A percentile compares a stretch with the other conserved stretches of the same genome.
These are phyloP conservation scores for Antitype chi DNA, from an alignment of 2,888 invertebrate genomes.

Conservation along the genomic window DNA sequence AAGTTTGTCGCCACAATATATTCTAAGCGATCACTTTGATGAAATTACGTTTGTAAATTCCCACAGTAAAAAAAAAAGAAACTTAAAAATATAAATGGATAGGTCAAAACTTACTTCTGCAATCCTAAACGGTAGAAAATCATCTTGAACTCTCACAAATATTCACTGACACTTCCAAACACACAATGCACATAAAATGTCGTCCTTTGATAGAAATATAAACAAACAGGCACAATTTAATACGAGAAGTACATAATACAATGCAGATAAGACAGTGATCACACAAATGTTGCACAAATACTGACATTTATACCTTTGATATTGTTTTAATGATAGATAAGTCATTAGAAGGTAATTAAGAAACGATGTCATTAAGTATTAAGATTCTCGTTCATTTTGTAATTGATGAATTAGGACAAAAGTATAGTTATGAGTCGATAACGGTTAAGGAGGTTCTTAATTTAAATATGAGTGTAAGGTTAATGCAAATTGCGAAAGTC, in stretches of 20 bases:
- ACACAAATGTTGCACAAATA: conserved; percentile 30
- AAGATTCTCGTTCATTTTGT: conserved; percentile 16
- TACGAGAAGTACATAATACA: not conserved
- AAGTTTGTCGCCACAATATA: no score
- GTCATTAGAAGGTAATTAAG: conserved; percentile 52
- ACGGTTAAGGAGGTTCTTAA: not conserved
- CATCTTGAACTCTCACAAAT: conserved; percentile 33
- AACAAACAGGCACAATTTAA: not conserved
- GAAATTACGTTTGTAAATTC: no score
- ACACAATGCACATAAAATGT: not conserved
- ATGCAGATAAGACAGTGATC: not conserved
- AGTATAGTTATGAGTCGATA: not conserved
- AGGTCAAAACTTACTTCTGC: conserved; percentile 45
- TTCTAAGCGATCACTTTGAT: no score
- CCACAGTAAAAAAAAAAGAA: no score
- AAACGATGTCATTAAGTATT: conserved; percentile 43
- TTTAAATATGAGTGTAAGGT: not conserved
- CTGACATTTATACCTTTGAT: conserved; percentile 23
- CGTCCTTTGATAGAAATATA: not conserved
- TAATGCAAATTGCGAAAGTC: not conserved
- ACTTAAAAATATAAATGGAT: no score
- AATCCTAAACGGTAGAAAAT: conserved; percentile 59
- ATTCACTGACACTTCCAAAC: not conserved
- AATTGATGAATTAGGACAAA: conserved; percentile 28
- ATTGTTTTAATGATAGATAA: conserved; percentile 20